phyloP scores from a whole-genome alignment of 35 echinoderm and acorn worm genomes.

The Stichopus chloronotus region DNA sequence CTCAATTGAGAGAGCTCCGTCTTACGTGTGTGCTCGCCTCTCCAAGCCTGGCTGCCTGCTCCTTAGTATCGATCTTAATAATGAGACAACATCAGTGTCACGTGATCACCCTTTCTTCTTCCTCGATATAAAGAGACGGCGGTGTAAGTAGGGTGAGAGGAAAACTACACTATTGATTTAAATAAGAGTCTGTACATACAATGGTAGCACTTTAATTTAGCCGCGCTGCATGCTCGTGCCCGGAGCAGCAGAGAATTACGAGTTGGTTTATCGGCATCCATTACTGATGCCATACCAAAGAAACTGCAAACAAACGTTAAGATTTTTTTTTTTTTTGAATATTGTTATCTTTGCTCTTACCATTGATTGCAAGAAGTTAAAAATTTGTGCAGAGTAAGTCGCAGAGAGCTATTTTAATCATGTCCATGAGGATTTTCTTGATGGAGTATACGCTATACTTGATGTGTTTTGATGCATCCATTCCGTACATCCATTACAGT shows the following conservation, averaged over 20 bases:
- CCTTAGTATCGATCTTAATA: constrained; percentile 44
- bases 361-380: too few relatives aligned
- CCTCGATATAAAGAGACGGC: not conserved
- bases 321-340: not conserved
- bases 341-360: too few relatives aligned
- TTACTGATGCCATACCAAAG: not conserved
- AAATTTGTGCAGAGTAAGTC: too few relatives aligned
- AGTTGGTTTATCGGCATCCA: not conserved
- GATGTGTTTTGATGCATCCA: too few relatives aligned
- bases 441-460: too few relatives aligned
- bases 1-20: not conserved
- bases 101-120: constrained; percentile 15
- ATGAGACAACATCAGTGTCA: constrained; percentile 15
- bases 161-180: constrained; percentile 32
- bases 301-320: not conserved
- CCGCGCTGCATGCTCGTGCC: not conserved
- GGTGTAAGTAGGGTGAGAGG: not conserved
- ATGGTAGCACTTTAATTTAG: constrained; percentile 28
- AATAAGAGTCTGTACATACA: not conserved
- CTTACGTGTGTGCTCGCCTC: not conserved
- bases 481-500: too few relatives aligned
- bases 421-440: too few relatives aligned
- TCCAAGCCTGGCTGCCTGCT: not conserved
- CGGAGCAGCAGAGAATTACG: not conserved
- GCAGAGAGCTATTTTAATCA: too few relatives aligned